These are phyloP conservation scores for Notamacropus eugenii DNA, from an alignment of 2,797 vertebrate species.

Conservation along the genomic window DNA sequence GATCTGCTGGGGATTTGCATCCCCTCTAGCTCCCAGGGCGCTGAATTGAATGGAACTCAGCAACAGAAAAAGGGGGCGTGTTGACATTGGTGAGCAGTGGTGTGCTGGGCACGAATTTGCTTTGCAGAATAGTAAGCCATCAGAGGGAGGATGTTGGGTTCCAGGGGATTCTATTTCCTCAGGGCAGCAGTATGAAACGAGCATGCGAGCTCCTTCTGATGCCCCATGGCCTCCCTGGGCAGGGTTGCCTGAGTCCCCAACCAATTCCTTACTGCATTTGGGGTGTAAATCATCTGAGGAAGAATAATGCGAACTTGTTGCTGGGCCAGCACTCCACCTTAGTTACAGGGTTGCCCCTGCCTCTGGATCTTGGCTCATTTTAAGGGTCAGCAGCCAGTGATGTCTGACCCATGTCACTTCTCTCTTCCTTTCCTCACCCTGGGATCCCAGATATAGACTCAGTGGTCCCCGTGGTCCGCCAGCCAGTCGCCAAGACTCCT, in stretches of 20 bases:
- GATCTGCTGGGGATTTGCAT: too few species aligned
- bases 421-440: too few species aligned
- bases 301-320: neutral
- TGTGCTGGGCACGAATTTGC: neutral
- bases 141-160: too few species aligned
- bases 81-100: neutral
- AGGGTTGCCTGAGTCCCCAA: neutral
- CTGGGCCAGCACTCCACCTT: too few species aligned
- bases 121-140: neutral
- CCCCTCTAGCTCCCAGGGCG: too few species aligned
- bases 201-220: too few species aligned
- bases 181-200: neutral
- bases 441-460: too few species aligned
- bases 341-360: too few species aligned
- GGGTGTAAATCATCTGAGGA: neutral
- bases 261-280: neutral
- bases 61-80: neutral
- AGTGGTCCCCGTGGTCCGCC: neutral
- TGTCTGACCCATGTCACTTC: neutral
- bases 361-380: rapidly evolving
- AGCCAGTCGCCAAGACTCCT: neutral
- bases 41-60: too few species aligned
- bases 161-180: too few species aligned
- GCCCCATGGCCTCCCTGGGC: too few species aligned
- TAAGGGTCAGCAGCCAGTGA: neutral